Conservation (phyloP, 2,888 invertebrate genomes). For the Acrobasis repandana region DNA sequence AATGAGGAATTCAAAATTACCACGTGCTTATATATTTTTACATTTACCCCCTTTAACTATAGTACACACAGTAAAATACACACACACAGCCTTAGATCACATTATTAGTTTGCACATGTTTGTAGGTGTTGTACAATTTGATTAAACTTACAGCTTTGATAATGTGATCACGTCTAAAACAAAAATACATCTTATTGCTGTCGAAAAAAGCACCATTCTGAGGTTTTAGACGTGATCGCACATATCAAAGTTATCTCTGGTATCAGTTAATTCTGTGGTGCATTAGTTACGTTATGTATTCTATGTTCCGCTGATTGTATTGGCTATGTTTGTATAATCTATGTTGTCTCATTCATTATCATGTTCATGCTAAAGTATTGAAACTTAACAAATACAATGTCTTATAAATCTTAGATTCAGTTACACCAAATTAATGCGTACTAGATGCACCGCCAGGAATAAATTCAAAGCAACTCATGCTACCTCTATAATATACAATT, state of each 20-base stretch:
- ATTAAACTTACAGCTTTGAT: constrained; percentile 2
- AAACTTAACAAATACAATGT: too few species aligned
- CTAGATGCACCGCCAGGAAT: too few species aligned
- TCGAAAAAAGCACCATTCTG: background rate
- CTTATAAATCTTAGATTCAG: too few species aligned
- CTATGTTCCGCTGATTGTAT: constrained; percentile 3
- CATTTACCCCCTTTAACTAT: background rate
- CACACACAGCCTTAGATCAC: constrained; percentile 9
- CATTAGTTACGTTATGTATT: background rate
- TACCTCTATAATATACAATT: too few species aligned
- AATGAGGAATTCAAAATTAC: too few species aligned
- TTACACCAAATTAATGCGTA: too few species aligned
- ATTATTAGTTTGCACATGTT: constrained; percentile 12
- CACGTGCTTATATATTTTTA: constrained; percentile 2
- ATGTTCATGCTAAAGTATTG: background rate
- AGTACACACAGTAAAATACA: constrained; percentile 1
- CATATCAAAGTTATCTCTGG: constrained; percentile 11
- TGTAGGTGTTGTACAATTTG: background rate
- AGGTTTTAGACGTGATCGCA: constrained; percentile 1
- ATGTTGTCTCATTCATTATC: constrained; percentile 8
- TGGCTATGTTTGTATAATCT: background rate
- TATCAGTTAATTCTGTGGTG: constrained; percentile 9
- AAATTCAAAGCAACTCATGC: too few species aligned
- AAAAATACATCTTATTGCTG: background rate
- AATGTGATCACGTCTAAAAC: background rate